Conservation (phyloP, 92 coral and sea anemone species). For the Bergia sp. region DNA sequence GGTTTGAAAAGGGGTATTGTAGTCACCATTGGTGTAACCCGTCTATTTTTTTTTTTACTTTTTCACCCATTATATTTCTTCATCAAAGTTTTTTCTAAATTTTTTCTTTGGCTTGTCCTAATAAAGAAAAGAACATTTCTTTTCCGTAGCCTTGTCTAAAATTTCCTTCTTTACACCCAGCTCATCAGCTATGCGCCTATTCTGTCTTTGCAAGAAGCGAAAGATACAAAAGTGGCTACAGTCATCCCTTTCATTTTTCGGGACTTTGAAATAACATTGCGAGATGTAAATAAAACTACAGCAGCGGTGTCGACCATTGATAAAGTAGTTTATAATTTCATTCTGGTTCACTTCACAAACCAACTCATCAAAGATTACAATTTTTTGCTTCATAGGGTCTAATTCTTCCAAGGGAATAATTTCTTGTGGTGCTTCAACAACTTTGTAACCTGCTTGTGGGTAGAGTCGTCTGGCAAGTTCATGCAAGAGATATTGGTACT, state of each 20-base stretch:
- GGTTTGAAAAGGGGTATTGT: too few relatives aligned
- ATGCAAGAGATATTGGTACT: not conserved
- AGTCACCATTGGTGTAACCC: too few relatives aligned
- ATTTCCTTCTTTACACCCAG: not conserved
- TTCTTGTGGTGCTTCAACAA: not conserved
- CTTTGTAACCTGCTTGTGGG: not conserved
- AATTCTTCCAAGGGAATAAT: constrained; percentile 19
- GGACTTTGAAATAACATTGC: not conserved
- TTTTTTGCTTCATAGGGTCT: not conserved
- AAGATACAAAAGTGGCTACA: not conserved
- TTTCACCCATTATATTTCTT: too few relatives aligned
- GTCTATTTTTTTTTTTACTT: too few relatives aligned
- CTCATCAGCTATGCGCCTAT: not conserved
- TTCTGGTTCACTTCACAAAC: constrained; percentile 33
- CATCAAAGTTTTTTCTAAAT: too few relatives aligned
- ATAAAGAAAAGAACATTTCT: not conserved
- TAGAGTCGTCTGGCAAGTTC: not conserved
- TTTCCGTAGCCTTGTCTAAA: not conserved
- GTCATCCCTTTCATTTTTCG: constrained; percentile 1
- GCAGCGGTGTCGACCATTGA: not conserved
- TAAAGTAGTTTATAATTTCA: constrained; percentile 8
- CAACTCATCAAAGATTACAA: constrained; percentile 24
- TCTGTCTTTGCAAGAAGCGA: not conserved
- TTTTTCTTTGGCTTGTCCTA: too few relatives aligned
- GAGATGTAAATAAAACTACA: not conserved